Evolutionary conservation across 2,113 vertebrate genomes (phyloP).

Genomic region (Gasterosteus nipponicus): DNA sequence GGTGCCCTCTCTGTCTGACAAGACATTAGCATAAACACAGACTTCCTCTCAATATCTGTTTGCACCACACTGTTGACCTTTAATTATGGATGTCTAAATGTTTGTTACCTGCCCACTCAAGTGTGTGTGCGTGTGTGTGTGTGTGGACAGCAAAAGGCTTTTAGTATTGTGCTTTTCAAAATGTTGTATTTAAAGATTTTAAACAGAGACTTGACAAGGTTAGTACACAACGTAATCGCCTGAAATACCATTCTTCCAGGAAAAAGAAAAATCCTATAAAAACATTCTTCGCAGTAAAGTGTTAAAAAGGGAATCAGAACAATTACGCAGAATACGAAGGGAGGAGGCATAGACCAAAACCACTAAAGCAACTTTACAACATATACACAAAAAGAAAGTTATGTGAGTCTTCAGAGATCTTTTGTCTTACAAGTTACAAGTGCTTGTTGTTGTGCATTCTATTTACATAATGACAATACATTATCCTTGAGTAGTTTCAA

Average conservation of each 20-base stretch:
- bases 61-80: conserved; percentile 74
- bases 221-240: neutral
- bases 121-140: conserved; percentile 32
- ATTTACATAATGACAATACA: neutral
- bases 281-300: neutral
- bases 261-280: neutral
- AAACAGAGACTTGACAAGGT: neutral
- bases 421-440: neutral
- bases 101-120: conserved; percentile 71
- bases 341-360: neutral
- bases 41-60: conserved; percentile 79
- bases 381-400: neutral
- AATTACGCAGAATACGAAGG: neutral
- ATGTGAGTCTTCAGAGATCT: neutral
- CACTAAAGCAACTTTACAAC: neutral
- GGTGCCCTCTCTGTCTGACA: conserved; percentile 73
- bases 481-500: neutral
- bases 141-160: conserved; percentile 22
- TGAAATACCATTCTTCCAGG: neutral
- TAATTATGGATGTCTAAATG: conserved; percentile 77
- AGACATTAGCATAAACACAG: conserved; percentile 81
- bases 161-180: neutral
- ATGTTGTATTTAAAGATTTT: conserved; percentile 1
- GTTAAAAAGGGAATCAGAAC: neutral
- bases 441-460: neutral